Percentiles rank a stretch among this genome's conserved stretches.
Evolutionary conservation across 2,113 vertebrate species (phyloP).

Genomic region (Pseudonaja textilis): DNA sequence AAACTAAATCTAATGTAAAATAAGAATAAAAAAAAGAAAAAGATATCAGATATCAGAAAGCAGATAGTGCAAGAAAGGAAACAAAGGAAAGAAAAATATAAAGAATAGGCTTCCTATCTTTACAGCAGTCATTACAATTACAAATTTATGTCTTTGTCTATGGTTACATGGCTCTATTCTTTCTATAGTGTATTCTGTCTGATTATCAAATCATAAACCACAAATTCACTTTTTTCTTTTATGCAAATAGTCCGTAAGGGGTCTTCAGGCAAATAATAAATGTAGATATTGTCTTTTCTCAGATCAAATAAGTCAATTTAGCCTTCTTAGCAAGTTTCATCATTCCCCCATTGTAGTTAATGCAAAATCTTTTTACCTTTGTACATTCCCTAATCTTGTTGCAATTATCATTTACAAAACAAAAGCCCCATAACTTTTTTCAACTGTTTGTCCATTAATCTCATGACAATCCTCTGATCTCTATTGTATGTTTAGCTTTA

Average conservation of each 20-base stretch:
- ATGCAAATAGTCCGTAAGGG: not conserved
- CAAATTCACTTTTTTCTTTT: not conserved
- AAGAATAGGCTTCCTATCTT: not conserved
- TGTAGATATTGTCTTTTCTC: not conserved
- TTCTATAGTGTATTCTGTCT: not conserved
- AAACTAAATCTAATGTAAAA: not conserved
- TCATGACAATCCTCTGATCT: not conserved
- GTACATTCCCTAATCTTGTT: not conserved
- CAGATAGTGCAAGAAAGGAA: not conserved
- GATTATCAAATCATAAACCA: not conserved
- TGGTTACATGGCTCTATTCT: not conserved
- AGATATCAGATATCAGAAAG: not conserved
- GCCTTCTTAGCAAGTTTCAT: not conserved
- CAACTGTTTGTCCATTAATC: not conserved
- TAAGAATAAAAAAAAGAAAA: not conserved
- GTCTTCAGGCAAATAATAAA: not conserved
- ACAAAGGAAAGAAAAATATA: not conserved
- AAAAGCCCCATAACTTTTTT: not conserved
- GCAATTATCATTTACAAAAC: not conserved
- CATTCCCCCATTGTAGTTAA: not conserved
- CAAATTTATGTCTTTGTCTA: not conserved
- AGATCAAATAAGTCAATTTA: not conserved
- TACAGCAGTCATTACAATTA: not conserved
- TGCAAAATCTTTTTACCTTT: not conserved
- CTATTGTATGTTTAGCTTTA: not conserved